Conservation (phyloP, 2,113 vertebrate species). For the Chloropsis cyanopogon region DNA sequence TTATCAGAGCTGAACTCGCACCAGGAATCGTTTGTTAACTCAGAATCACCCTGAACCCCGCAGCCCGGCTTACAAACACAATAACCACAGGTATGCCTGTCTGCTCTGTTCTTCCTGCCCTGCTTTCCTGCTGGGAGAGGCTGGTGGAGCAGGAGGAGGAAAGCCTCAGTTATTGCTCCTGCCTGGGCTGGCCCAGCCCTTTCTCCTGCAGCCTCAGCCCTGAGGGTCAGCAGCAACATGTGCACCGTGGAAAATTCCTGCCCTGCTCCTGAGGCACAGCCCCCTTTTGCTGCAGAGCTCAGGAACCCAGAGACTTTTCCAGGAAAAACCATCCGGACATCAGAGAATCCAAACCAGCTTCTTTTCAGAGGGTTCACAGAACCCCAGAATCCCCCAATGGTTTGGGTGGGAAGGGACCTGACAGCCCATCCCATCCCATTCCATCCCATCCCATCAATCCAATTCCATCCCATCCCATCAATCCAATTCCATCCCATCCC, state of each 20-base stretch:
- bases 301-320: too few relatives aligned
- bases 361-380: not conserved
- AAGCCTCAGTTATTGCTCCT: not conserved
- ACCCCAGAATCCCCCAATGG: rapidly evolving
- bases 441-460: not conserved
- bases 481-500: not conserved
- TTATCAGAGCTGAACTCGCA: not conserved
- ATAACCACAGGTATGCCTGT: rapidly evolving
- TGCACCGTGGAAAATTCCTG: rapidly evolving
- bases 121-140: not conserved
- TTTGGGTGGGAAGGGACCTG: not conserved
- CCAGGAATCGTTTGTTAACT: rapidly evolving
- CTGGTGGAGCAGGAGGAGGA: rapidly evolving
- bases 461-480: not conserved
- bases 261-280: not conserved
- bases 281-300: not conserved
- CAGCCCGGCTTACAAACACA: not conserved
- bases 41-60: rapidly evolving
- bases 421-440: not conserved
- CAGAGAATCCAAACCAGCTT: not conserved
- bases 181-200: not conserved
- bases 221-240: rapidly evolving
- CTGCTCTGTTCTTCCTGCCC: not conserved
- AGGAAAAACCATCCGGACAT: rapidly evolving
- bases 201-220: not conserved